Base-by-base conservation (phyloP, 2,797 vertebrate species). In the Manis crassicaudata region DNA sequence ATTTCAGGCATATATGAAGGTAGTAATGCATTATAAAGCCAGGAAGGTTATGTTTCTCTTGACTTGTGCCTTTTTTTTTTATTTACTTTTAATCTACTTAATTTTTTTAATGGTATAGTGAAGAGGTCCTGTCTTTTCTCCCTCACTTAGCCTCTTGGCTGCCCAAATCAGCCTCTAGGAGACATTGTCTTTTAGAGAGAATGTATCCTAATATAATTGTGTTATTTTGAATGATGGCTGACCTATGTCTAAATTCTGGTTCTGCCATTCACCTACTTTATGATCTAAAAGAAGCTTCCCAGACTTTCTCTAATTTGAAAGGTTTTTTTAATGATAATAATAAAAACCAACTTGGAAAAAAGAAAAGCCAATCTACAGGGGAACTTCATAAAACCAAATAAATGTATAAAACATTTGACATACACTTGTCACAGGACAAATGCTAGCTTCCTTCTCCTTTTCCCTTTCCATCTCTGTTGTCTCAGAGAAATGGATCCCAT, bases 41-140 rank as follows among this genome's bases (percentile, higher is more conserved):
- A 52, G 62, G 50, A 92, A 95, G 93, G 62, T 95, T 94, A 88
- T 9, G 25, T 92, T 95, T 87, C 70, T 94, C 92, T 93, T 92
- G 89, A 79, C 93, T 85, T 94, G 32, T 8, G 88, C 37, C 10
- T 89, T 90, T 92, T 88, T 88, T 81, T 46, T 93, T 79, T 86
- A 90, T 94, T 96, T 96, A 79, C 40, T 92, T 96, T 96, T 88
- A 81, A 91, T 93, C 63, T 29, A 14, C 25, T 72, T 97, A 76
- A 73, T 90, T 96, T 89, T 93, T 96, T 88, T 67, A 76, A 96
- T 76, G 35, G 37, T 25, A 72, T 92, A 94, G 84, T 76, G 67
- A 85, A 91, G 65, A 93, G 70, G 29, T 46, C 88, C 29, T 14
- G 75, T 80, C 79, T 90, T 88, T 60, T 76, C 75, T 68, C 68